Conservation (phyloP, 2,888 invertebrate species). For the Hydroisotoma schaefferi region DNA sequence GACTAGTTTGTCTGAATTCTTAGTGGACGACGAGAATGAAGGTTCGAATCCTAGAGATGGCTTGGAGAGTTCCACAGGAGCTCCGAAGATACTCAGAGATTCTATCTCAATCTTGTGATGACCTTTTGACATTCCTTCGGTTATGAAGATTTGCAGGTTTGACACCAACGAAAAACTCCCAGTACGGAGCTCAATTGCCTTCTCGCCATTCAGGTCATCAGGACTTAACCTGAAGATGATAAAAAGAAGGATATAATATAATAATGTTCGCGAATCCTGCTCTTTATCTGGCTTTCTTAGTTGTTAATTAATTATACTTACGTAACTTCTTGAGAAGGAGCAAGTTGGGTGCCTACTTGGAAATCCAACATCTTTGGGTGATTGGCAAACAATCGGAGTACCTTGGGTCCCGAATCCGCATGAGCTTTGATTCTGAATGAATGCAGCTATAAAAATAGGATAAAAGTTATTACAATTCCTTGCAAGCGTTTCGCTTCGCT, state of each 20-base stretch:
- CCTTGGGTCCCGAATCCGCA: constrained; percentile 23
- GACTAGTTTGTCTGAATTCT: too few species aligned
- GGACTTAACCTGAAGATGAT: constrained; percentile 12
- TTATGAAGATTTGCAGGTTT: constrained; percentile 26
- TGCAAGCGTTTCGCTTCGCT: too few species aligned
- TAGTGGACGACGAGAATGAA: too few species aligned
- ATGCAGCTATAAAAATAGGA: constrained; percentile 19
- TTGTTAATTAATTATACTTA: constrained; percentile 2
- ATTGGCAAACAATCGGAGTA: constrained; percentile 26
- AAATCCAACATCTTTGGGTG: constrained; percentile 31
- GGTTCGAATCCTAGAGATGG: too few species aligned
- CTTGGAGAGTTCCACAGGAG: constrained; percentile 12
- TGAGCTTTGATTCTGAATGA: constrained; percentile 27
- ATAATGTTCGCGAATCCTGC: neutral
- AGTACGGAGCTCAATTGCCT: constrained; percentile 26
- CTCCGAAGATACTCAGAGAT: constrained; percentile 20
- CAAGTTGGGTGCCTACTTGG: constrained; percentile 14
- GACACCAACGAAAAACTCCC: constrained; percentile 26
- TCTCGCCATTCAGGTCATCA: constrained; percentile 19
- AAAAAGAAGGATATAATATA: neutral
- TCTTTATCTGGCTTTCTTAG: neutral
- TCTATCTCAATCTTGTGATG: constrained; percentile 16
- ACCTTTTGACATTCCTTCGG: constrained; percentile 9
- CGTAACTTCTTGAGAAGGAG: constrained; percentile 30
- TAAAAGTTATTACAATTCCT: constrained; percentile 1